Conservation (phyloP, 1,140 invertebrate genomes). For the Drosophila varians region DNA sequence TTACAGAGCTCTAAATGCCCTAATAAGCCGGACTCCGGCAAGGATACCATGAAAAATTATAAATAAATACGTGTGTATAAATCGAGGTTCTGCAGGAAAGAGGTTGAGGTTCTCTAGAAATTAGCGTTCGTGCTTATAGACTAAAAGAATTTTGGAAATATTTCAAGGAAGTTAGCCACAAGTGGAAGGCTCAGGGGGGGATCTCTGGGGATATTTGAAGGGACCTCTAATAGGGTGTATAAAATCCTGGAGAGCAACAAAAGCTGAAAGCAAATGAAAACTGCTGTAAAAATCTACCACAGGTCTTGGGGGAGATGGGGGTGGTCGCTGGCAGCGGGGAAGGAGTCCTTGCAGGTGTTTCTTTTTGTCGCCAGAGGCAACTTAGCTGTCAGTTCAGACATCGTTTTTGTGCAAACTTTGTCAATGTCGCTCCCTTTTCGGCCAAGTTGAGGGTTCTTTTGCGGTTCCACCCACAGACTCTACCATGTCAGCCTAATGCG, state of each 20-base stretch:
- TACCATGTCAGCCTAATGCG: not conserved
- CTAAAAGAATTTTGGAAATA: not conserved
- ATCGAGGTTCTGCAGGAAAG: not conserved
- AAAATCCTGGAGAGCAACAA: not conserved
- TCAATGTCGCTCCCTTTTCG: conserved; percentile 24
- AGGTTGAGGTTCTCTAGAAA: not conserved
- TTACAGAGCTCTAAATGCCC: conserved; percentile 47
- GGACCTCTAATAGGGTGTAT: not conserved
- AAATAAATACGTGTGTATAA: not conserved
- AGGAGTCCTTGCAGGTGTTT: conserved; percentile 55
- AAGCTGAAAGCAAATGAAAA: conserved; percentile 41
- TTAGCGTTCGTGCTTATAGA: too few species aligned
- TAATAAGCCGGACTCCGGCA: conserved; percentile 30
- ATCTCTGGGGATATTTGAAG: not conserved
- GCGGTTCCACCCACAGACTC: not conserved
- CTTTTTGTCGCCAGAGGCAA: conserved; percentile 52
- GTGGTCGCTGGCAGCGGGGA: not conserved
- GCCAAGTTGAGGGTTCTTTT: not conserved
- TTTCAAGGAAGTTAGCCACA: not conserved
- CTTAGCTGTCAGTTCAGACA: conserved; percentile 50
- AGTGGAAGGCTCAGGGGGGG: not conserved
- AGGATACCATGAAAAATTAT: conserved; percentile 1
- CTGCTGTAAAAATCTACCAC: conserved; percentile 61
- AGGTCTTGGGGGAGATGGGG: conserved; percentile 3
- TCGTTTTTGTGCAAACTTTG: conserved; percentile 57